A percentile compares a stretch with the other conserved stretches of the same genome.
phyloP scores from a whole-genome alignment of 2,797 vertebrate genomes.

The Peromyscus attwateri region DNA sequence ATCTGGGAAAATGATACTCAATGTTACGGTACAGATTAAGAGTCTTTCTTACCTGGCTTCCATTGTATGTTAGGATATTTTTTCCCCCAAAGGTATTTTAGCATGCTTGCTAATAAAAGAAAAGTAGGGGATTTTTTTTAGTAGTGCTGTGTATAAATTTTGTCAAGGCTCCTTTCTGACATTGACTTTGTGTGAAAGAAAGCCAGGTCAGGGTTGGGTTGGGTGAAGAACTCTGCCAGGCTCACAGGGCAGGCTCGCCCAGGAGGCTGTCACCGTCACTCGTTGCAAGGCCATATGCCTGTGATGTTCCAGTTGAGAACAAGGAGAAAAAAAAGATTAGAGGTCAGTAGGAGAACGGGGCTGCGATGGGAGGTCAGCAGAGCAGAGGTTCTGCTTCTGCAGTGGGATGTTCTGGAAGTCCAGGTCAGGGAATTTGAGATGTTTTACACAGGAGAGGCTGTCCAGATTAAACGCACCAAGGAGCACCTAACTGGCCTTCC shows the following conservation, averaged over 20 bases:
- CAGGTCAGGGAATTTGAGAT: background rate
- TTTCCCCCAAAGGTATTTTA: background rate
- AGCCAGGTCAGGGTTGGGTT: too few species aligned
- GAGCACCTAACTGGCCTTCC: background rate
- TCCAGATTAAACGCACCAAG: background rate
- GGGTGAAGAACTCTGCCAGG: background rate
- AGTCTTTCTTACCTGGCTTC: background rate
- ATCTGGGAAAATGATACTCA: background rate
- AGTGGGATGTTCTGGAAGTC: background rate
- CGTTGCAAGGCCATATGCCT: background rate
- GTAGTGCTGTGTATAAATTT: background rate
- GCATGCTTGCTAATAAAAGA: background rate
- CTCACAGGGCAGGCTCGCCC: background rate
- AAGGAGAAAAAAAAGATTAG: too few species aligned
- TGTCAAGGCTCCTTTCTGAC: background rate
- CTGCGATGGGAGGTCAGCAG: too few species aligned
- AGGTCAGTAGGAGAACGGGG: accelerated
- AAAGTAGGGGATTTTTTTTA: background rate
- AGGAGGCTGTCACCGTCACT: background rate
- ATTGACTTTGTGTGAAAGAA: background rate
- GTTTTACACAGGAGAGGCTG: background rate
- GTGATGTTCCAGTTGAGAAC: too few species aligned
- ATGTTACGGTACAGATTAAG: background rate
- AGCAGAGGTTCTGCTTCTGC: accelerated
- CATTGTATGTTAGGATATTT: background rate